A percentile compares a stretch with the other conserved stretches of the same genome.
Conservation (phyloP, 1,140 invertebrate species). For the Panulirus ornatus region DNA sequence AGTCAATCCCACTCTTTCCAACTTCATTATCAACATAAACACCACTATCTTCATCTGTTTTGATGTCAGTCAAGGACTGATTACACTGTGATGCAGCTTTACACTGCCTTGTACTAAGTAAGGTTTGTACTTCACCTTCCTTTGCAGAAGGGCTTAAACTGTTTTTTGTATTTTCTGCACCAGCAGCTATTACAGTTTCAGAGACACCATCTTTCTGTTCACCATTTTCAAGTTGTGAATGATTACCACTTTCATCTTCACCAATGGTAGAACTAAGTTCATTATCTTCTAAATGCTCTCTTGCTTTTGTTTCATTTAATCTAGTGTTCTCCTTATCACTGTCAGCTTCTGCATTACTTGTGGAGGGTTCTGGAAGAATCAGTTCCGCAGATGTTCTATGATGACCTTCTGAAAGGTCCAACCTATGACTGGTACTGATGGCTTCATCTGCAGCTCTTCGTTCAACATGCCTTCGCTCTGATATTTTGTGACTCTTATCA, state of each 20-base stretch:
- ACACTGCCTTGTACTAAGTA: background rate
- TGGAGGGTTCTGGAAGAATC: background rate
- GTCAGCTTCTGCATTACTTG: conserved; percentile 44
- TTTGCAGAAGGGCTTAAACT: background rate
- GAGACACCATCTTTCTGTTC: background rate
- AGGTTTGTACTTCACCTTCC: background rate
- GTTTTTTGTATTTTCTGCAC: background rate
- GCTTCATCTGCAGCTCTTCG: conserved; percentile 20
- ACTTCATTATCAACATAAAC: background rate
- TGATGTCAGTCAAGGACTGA: background rate
- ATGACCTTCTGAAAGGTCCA: conserved; percentile 39
- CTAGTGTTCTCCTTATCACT: conserved; percentile 59
- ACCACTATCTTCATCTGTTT: background rate
- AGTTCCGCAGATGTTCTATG: background rate
- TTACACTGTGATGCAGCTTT: background rate
- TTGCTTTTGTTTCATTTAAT: conserved; percentile 29
- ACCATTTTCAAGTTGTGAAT: conserved; percentile 26
- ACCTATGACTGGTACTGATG: conserved; percentile 30
- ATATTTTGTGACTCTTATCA: conserved; percentile 19
- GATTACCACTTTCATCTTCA: conserved; percentile 4
- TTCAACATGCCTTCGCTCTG: conserved; percentile 12
- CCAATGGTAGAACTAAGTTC: background rate
- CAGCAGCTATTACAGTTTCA: background rate
- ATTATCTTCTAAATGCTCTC: background rate
- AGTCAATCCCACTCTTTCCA: background rate